Conservation (phyloP, 1,140 invertebrate species). For the Homarus americanus region DNA sequence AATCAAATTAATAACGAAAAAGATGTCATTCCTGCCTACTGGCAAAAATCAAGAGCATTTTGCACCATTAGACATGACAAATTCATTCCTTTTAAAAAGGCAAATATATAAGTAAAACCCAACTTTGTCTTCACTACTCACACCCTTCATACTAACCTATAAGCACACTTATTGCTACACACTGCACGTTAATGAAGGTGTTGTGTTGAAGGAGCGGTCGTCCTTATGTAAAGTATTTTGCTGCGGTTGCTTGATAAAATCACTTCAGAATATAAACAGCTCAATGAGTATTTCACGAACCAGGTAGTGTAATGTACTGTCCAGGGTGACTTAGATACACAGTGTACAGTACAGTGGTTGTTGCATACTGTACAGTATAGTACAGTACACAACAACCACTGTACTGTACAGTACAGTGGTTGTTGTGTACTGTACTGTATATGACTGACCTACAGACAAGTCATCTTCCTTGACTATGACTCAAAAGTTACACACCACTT, state of each 20-base stretch:
- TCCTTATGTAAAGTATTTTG: too few species aligned
- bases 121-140: background rate
- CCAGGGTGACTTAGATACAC: background rate
- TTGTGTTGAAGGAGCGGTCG: too few species aligned
- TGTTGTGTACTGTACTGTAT: too few species aligned
- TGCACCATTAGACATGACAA: background rate
- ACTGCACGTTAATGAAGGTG: background rate
- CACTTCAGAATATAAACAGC: background rate
- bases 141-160: background rate
- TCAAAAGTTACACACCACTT: background rate
- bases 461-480: background rate
- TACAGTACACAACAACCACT: too few species aligned
- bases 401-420: too few species aligned
- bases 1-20: background rate
- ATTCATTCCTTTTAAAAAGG: background rate
- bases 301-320: background rate
- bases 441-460: background rate
- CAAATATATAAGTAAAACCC: background rate
- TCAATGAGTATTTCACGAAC: background rate
- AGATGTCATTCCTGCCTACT: background rate
- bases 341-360: background rate
- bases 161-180: conserved; percentile 6
- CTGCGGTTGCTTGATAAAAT: too few species aligned
- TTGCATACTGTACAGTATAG: too few species aligned
- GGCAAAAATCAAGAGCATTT: background rate